Conservation (phyloP, 1,140 invertebrate genomes). For the Lepidurus arcticus region DNA sequence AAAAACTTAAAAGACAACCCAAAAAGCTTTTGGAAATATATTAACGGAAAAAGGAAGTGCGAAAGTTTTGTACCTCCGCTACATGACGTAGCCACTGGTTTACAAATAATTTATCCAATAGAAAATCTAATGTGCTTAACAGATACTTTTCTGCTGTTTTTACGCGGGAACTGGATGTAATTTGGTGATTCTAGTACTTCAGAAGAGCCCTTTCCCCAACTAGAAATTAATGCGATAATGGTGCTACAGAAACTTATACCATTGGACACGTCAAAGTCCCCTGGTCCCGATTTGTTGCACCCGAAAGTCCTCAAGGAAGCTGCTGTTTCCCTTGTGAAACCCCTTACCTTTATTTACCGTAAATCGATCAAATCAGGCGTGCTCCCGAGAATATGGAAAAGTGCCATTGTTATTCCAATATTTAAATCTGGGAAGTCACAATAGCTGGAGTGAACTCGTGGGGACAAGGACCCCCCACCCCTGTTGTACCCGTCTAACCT, state of each 20-base stretch:
- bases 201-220: not conserved
- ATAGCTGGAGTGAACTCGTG: too few species aligned
- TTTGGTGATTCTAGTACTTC: not conserved
- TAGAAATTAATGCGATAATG: conserved; percentile 1
- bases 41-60: conserved; percentile 22
- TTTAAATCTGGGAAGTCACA: not conserved
- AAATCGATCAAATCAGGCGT: not conserved
- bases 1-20: not conserved
- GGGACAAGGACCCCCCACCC: too few species aligned
- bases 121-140: not conserved
- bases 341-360: not conserved
- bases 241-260: not conserved
- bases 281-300: not conserved
- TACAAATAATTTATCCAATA: not conserved
- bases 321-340: not conserved
- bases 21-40: conserved; percentile 20
- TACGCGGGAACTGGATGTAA: not conserved
- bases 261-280: not conserved
- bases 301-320: not conserved
- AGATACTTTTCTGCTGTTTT: not conserved
- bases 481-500: too few species aligned
- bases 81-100: not conserved
- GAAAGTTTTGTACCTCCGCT: not conserved
- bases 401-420: conserved; percentile 6
- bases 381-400: not conserved